A percentile compares a stretch with the other conserved stretches of the same genome.
Evolutionary conservation across 2,888 invertebrate genomes (phyloP).

Genomic region (Lumbricus terrestris): DNA sequence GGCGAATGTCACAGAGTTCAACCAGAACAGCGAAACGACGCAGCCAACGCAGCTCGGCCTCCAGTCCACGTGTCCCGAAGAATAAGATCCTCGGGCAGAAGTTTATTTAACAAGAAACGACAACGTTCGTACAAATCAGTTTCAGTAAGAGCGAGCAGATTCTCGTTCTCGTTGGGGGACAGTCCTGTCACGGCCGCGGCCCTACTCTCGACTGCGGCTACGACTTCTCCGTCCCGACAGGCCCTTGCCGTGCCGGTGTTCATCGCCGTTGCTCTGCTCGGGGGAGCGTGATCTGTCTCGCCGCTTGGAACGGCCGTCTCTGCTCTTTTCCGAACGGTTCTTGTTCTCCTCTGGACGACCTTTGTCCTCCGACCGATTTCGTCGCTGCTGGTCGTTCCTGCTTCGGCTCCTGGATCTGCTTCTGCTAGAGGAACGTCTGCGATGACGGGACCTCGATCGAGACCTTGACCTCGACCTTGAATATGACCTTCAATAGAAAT

Average conservation of each 20-base stretch:
- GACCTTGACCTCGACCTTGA: conserved; percentile 42
- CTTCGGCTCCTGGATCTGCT: conserved; percentile 44
- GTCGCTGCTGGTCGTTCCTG: conserved; percentile 41
- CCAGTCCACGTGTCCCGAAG: neutral
- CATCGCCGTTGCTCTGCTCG: neutral
- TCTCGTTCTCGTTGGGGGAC: neutral
- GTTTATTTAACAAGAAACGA: neutral
- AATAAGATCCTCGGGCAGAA: neutral
- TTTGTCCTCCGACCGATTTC: conserved; percentile 23
- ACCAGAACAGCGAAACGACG: neutral
- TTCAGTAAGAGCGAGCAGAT: neutral
- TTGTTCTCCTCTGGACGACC: neutral
- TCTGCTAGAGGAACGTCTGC: conserved; percentile 25
- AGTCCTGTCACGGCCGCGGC: neutral
- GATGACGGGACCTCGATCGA: conserved; percentile 56
- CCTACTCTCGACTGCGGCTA: neutral
- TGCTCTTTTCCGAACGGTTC: neutral
- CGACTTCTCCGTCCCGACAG: neutral
- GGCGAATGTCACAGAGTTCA: neutral
- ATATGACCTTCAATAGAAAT: conserved; percentile 3
- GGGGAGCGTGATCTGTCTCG: conserved; percentile 13
- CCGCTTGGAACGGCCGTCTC: conserved; percentile 6
- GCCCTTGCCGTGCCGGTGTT: neutral
- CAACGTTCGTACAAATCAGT: neutral
- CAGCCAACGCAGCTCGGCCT: neutral